These are phyloP conservation scores for Aleadryas rufinucha DNA, from an alignment of 2,113 vertebrate species.

Conservation along the genomic window DNA sequence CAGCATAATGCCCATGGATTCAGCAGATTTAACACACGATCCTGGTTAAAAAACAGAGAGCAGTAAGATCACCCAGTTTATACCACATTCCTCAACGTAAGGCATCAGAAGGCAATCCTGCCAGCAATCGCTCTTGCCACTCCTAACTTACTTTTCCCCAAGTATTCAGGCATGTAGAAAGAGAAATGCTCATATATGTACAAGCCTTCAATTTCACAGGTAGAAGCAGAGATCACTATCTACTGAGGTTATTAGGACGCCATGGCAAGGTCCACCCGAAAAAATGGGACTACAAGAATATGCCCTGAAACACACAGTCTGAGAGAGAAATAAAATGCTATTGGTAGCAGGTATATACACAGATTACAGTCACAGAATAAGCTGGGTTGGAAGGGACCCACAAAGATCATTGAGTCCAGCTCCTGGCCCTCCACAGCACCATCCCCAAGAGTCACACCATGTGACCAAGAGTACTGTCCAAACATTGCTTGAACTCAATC, in stretches of 20 bases:
- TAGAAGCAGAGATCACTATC: not conserved
- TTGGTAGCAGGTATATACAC: not conserved
- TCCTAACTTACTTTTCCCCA: not conserved
- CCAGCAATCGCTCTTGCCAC: not conserved
- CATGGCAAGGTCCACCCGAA: not conserved
- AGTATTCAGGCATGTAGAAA: not conserved
- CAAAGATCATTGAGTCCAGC: accelerated
- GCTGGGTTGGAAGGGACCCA: not conserved
- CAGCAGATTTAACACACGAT: not conserved
- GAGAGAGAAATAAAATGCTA: not conserved
- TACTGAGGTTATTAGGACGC: not conserved
- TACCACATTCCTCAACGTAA: not conserved
- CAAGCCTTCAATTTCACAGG: not conserved
- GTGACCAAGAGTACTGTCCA: not conserved
- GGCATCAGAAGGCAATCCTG: not conserved
- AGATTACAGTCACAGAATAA: not conserved
- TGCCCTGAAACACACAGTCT: not conserved
- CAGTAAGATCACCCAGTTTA: not conserved
- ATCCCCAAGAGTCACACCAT: not conserved
- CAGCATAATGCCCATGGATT: not conserved
- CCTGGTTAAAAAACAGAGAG: not conserved
- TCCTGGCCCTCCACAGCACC: not conserved
- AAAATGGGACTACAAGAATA: not conserved
- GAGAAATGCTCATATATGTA: not conserved
- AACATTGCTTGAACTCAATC: not conserved